These are phyloP conservation scores for Tetanocera ferruginea DNA, from an alignment of 2,888 invertebrate species.

Conservation along the genomic window DNA sequence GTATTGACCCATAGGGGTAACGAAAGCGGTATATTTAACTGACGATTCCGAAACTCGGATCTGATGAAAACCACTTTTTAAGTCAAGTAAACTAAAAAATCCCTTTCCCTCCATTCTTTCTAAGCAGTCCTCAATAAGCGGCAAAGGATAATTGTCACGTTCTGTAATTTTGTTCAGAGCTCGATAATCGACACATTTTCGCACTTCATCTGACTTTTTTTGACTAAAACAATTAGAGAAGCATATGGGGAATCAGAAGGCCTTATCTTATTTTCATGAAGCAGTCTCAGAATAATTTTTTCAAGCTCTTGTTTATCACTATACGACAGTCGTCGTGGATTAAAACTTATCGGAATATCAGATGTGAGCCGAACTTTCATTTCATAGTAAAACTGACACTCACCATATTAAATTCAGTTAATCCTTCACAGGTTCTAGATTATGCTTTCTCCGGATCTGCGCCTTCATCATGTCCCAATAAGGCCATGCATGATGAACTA, in stretches of 20 bases:
- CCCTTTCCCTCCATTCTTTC: constrained; percentile 12
- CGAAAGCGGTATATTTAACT: constrained; percentile 49
- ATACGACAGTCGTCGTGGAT: constrained; percentile 39
- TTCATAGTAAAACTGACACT: constrained; percentile 17
- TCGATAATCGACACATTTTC: constrained; percentile 17
- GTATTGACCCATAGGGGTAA: constrained; percentile 50
- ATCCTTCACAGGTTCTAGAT: not conserved
- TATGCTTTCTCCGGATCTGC: not conserved
- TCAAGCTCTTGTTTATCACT: constrained; percentile 34
- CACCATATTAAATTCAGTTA: not conserved
- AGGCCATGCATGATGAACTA: not conserved
- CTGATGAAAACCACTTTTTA: constrained; percentile 48
- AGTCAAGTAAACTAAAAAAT: not conserved
- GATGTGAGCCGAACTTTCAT: constrained; percentile 24
- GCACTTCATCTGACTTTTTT: constrained; percentile 38
- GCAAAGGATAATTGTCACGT: constrained; percentile 31
- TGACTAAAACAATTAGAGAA: constrained; percentile 33
- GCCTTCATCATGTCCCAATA: not conserved
- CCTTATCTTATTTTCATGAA: constrained; percentile 40
- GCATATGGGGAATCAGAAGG: constrained; percentile 43
- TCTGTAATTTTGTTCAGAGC: constrained; percentile 16
- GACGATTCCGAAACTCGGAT: constrained; percentile 46
- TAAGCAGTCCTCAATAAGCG: constrained; percentile 23
- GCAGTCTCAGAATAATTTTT: constrained; percentile 41
- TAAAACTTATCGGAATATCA: not conserved